These are phyloP conservation scores for Chymomyza caudatula DNA, from an alignment of 2,888 invertebrate species.

Conservation along the genomic window DNA sequence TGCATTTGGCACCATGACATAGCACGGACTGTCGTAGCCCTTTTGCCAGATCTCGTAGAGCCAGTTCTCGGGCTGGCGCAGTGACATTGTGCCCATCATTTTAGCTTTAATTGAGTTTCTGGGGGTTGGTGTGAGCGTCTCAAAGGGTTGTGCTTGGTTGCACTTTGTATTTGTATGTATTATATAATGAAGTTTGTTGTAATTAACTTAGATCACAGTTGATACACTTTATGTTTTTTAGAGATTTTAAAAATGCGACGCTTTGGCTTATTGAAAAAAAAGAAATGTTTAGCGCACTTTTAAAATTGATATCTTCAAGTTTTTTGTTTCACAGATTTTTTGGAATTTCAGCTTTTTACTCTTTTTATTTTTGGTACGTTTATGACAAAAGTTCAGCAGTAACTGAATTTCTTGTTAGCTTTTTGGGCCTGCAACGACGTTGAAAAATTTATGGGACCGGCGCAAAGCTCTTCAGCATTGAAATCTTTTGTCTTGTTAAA, in stretches of 20 bases:
- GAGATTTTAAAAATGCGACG: slow-evolving; percentile 10
- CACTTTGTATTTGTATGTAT: slow-evolving; percentile 18
- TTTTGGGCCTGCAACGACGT: slow-evolving; percentile 23
- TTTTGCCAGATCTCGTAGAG: slow-evolving; percentile 84
- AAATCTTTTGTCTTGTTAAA: slow-evolving; percentile 12
- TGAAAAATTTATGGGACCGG: slow-evolving; percentile 64
- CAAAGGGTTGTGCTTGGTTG: slow-evolving; percentile 14
- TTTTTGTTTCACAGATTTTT: slow-evolving; percentile 18
- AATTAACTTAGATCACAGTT: slow-evolving; percentile 11
- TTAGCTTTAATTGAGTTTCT: slow-evolving; percentile 18
- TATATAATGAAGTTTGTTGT: slow-evolving; percentile 4
- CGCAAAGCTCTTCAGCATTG: slow-evolving; percentile 65
- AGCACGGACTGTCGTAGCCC: slow-evolving; percentile 83
- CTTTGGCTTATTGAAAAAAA: slow-evolving; percentile 4
- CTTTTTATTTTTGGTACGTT: slow-evolving; percentile 44
- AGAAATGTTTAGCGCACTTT: slow-evolving; percentile 6
- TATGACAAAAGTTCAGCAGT: slow-evolving; percentile 73
- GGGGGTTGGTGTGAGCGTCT: too few species aligned
- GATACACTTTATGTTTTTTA: slow-evolving; percentile 13
- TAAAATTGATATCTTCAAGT: slow-evolving; percentile 15
- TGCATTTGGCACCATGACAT: slow-evolving; percentile 84
- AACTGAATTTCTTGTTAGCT: slow-evolving; percentile 65
- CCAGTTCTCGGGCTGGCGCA: slow-evolving; percentile 80
- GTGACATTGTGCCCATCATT: slow-evolving; percentile 78
- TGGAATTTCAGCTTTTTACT: slow-evolving; percentile 8